Evolutionary conservation across 2,113 vertebrate species (phyloP).

Genomic region (Cyrtonyx montezumae): DNA sequence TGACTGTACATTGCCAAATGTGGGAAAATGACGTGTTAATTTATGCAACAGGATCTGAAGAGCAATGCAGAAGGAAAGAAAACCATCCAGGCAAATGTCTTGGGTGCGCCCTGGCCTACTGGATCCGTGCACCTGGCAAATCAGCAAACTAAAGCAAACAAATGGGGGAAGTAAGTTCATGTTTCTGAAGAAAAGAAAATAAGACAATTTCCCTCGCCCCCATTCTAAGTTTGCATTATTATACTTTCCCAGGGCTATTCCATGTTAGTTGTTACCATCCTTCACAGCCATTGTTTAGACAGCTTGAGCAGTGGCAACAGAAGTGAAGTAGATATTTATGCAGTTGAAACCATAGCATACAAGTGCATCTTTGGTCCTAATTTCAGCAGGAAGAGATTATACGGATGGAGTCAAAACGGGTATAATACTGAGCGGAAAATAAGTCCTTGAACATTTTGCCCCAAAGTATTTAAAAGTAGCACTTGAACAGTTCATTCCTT

Average conservation of each 20-base stretch:
- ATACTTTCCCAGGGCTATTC: conserved; percentile 88
- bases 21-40: conserved; percentile 70
- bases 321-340: conserved; percentile 79
- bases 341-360: conserved; percentile 52
- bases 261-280: conserved; percentile 81
- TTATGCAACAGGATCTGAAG: conserved; percentile 68
- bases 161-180: conserved; percentile 81
- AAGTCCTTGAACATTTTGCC: neutral
- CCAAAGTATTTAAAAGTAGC: neutral
- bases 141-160: conserved; percentile 82
- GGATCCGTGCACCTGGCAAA: conserved; percentile 78
- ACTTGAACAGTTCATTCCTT: neutral
- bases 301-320: conserved; percentile 82
- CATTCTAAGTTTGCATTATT: conserved; percentile 79
- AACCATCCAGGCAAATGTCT: conserved; percentile 66
- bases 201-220: conserved; percentile 77
- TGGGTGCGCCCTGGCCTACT: conserved; percentile 56
- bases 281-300: conserved; percentile 86
- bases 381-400: conserved; percentile 39
- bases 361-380: conserved; percentile 62
- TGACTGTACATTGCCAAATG: conserved; percentile 50
- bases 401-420: neutral
- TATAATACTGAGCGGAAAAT: neutral
- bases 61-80: conserved; percentile 59
- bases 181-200: conserved; percentile 85